A percentile compares a stretch with the other conserved stretches of the same genome.
Evolutionary conservation across 2,113 vertebrate genomes (phyloP).

Genomic region (Cololabis saira): DNA sequence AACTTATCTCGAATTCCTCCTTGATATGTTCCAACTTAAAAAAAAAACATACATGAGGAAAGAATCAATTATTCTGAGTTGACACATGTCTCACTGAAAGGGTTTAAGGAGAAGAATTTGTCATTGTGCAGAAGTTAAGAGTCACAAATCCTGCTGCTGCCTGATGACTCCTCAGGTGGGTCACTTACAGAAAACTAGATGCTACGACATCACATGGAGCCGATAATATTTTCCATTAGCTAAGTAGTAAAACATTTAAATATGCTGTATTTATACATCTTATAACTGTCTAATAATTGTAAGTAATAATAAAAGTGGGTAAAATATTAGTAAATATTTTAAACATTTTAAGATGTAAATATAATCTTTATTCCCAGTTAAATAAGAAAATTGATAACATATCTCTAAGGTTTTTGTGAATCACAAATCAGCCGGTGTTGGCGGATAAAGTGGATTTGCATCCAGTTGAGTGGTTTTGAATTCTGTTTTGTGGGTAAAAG

Average conservation of each 20-base stretch:
- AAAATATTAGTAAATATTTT: too few species aligned
- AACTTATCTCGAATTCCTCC: constrained; percentile 40
- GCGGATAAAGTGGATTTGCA: too few species aligned
- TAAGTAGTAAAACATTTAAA: not conserved
- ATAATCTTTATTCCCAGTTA: too few species aligned
- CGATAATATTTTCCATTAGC: constrained; percentile 36
- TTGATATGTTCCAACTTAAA: constrained; percentile 22
- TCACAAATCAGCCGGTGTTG: too few species aligned
- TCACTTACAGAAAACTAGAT: constrained; percentile 46
- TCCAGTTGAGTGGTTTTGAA: too few species aligned
- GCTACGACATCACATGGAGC: constrained; percentile 38
- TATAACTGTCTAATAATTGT: too few species aligned
- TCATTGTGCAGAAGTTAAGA: constrained; percentile 43
- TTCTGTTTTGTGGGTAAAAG: too few species aligned
- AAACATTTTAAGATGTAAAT: too few species aligned
- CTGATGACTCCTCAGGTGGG: constrained; percentile 60
- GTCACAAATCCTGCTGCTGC: constrained; percentile 44
- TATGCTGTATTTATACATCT: not conserved
- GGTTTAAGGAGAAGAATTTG: constrained; percentile 45
- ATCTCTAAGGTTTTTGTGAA: too few species aligned
- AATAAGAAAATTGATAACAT: too few species aligned
- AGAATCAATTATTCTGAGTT: constrained; percentile 37
- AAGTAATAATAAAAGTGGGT: too few species aligned
- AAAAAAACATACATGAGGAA: constrained; percentile 6
- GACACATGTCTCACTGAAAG: constrained; percentile 49